phyloP scores from a whole-genome alignment of 2,797 vertebrate species.

The Chaetodon trifasciatus region DNA sequence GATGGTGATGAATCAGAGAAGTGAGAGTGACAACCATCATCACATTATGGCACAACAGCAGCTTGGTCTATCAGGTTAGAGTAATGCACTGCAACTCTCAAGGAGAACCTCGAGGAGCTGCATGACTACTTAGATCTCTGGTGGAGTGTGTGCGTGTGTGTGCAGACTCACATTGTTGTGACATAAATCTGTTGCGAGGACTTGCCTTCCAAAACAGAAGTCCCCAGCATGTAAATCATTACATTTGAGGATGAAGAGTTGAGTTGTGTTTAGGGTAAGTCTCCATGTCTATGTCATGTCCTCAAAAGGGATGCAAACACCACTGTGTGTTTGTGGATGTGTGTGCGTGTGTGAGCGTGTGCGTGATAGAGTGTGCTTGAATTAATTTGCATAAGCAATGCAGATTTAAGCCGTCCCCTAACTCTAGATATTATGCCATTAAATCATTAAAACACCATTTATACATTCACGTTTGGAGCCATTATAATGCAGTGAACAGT shows the following conservation, averaged over 20 bases:
- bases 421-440: not conserved
- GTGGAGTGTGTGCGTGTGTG: not conserved
- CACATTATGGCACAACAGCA: slow-evolving; percentile 12
- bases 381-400: slow-evolving; percentile 22
- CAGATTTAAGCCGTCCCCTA: not conserved
- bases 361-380: not conserved
- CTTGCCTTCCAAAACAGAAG: no score
- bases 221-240: no score
- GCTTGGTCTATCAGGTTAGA: slow-evolving; percentile 15
- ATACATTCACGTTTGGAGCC: slow-evolving; percentile 3
- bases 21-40: slow-evolving; percentile 5
- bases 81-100: slow-evolving; percentile 16
- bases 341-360: not conserved
- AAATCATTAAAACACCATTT: slow-evolving; percentile 29
- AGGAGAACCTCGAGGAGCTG: slow-evolving; percentile 14
- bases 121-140: slow-evolving; percentile 33
- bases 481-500: slow-evolving; percentile 9
- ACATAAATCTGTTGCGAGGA: no score
- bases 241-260: no score
- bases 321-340: not conserved
- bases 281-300: no score
- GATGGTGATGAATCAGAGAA: slow-evolving; percentile 21
- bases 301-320: no score
- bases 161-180: no score
- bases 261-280: no score